Evolutionary conservation across 2,797 vertebrate genomes (phyloP).

Genomic region (Urocyon cinereoargenteus): DNA sequence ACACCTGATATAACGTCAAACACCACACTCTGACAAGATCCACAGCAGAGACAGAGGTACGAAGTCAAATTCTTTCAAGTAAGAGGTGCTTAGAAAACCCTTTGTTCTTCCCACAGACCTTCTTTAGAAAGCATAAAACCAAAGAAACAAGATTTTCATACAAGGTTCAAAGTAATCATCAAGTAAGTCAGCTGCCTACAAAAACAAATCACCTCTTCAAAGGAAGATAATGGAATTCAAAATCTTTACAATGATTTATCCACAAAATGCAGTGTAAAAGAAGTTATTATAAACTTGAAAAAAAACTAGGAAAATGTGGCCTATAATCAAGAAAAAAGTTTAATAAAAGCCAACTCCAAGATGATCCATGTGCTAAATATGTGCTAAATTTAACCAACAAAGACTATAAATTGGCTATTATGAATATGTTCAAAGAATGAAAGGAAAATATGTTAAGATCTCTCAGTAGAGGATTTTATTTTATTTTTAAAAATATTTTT

Average conservation of each 20-base stretch:
- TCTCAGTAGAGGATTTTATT: neutral
- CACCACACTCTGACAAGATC: neutral
- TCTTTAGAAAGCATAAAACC: neutral
- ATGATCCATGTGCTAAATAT: neutral
- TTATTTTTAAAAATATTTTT: too few relatives aligned
- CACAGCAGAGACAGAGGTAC: neutral
- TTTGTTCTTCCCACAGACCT: neutral
- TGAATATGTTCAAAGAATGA: constrained; percentile 23
- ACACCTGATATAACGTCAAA: neutral
- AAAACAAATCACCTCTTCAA: constrained; percentile 8
- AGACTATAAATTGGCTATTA: neutral
- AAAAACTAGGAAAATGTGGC: neutral
- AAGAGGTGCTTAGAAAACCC: neutral
- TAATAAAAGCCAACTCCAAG: neutral
- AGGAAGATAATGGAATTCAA: constrained; percentile 16
- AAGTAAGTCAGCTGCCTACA: neutral
- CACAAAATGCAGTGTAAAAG: neutral
- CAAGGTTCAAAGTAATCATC: neutral
- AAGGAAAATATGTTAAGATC: neutral
- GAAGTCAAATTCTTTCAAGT: neutral
- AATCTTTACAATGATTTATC: neutral
- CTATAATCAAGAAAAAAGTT: neutral
- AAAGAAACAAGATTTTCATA: neutral
- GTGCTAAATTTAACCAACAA: constrained; percentile 2
- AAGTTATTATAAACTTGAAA: neutral